Percentiles rank a stretch among this genome's conserved stretches.
Evolutionary conservation across 1,140 invertebrate genomes (phyloP).

Genomic region (Apolygus lucorum): DNA sequence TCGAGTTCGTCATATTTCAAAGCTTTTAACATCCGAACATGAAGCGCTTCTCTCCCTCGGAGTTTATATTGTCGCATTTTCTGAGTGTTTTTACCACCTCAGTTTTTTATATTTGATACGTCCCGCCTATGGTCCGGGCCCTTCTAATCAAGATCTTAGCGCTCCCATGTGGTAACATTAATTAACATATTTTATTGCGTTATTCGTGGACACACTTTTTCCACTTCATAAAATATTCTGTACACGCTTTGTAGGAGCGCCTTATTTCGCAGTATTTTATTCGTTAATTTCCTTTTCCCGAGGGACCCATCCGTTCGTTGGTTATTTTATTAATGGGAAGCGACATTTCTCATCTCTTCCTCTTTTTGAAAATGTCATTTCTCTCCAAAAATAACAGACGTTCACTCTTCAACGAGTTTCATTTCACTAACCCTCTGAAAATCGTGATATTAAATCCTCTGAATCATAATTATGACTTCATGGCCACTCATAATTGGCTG

Average conservation of each 20-base stretch:
- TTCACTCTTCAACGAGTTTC: no score
- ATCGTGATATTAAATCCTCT: no score
- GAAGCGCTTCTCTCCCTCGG: not conserved
- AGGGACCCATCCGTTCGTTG: not conserved
- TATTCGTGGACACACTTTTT: not conserved
- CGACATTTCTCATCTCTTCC: not conserved
- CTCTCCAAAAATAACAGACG: no score
- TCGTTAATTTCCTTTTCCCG: constrained; percentile 6
- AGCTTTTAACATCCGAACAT: constrained; percentile 3
- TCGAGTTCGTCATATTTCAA: constrained; percentile 12
- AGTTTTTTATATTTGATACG: not conserved
- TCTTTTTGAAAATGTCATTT: no score
- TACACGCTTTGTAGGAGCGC: not conserved
- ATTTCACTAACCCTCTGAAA: no score
- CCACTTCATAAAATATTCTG: constrained; percentile 9
- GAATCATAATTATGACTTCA: no score
- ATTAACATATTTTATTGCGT: constrained; percentile 15
- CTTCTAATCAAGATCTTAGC: constrained; percentile 10
- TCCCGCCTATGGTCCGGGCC: not conserved
- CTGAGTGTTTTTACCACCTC: constrained; percentile 12
- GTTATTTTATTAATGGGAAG: not conserved
- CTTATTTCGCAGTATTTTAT: constrained; percentile 14
- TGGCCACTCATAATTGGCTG: no score
- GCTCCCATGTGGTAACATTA: constrained; percentile 13
- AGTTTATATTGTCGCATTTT: constrained; percentile 2